A percentile compares a stretch with the other conserved stretches of the same genome.
phyloP scores from a whole-genome alignment of 1,140 invertebrate genomes.

The Cheumatopsyche charites region DNA sequence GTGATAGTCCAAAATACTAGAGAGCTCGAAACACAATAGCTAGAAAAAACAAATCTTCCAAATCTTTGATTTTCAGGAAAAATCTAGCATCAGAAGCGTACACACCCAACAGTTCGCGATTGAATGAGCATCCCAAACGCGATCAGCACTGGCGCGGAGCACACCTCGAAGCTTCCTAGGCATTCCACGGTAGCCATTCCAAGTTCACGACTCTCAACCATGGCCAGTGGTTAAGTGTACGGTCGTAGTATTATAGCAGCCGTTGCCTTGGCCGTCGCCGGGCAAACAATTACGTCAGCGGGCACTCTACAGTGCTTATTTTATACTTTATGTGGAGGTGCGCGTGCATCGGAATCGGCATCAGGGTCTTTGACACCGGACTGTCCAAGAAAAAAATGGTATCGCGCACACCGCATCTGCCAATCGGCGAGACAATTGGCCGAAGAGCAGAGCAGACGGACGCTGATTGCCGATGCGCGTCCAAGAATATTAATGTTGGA shows the following conservation, averaged over 20 bases:
- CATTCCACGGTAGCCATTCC: not conserved
- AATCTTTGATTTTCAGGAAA: too few species aligned
- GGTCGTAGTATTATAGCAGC: too few species aligned
- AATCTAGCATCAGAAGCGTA: too few species aligned
- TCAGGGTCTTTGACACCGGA: conserved; percentile 35
- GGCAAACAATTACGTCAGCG: conserved; percentile 36
- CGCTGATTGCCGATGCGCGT: not conserved
- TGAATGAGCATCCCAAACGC: too few species aligned
- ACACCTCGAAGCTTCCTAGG: not conserved
- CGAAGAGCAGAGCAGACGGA: not conserved
- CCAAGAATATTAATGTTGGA: not conserved
- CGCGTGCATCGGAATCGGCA: too few species aligned
- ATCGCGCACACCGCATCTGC: conserved; percentile 21
- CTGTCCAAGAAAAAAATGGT: conserved; percentile 23
- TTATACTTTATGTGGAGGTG: too few species aligned
- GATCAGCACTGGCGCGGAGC: too few species aligned
- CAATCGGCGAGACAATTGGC: conserved; percentile 10
- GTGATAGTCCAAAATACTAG: too few species aligned
- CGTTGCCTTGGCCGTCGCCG: not conserved
- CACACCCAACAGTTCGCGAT: too few species aligned
- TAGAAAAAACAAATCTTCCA: too few species aligned
- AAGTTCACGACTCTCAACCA: not conserved
- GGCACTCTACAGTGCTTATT: not conserved
- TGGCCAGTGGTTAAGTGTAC: not conserved
- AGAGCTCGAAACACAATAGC: too few species aligned